Evolutionary conservation across 2,113 vertebrate genomes (phyloP).

Genomic region (Lepidothrix coronata): DNA sequence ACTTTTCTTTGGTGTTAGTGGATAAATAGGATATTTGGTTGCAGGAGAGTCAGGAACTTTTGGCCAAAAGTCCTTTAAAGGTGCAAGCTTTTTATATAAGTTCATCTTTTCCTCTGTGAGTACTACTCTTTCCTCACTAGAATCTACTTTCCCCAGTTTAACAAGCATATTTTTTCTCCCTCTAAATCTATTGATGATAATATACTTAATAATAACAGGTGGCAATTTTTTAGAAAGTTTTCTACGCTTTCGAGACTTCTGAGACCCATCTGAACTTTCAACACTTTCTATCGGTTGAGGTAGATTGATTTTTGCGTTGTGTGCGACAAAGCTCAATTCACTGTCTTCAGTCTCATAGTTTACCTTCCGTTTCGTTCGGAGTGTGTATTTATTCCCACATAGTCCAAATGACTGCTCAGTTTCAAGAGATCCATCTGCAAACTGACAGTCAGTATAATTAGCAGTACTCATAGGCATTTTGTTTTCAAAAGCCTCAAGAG

Average conservation of each 20-base stretch:
- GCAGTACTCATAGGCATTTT: conserved; percentile 70
- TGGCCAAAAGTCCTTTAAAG: conserved; percentile 96
- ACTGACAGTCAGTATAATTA: conserved; percentile 72
- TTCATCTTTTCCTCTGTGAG: conserved; percentile 90
- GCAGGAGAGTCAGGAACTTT: conserved; percentile 92
- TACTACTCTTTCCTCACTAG: conserved; percentile 84
- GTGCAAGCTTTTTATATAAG: conserved; percentile 88
- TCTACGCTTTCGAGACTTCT: conserved; percentile 87
- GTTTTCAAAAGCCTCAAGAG: conserved; percentile 73
- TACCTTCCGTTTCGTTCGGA: conserved; percentile 92
- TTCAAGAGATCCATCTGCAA: conserved; percentile 75
- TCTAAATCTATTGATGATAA: conserved; percentile 98
- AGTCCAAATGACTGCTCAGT: conserved; percentile 81
- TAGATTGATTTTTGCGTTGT: conserved; percentile 79
- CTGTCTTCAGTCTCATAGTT: conserved; percentile 86
- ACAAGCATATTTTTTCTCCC: conserved; percentile 98
- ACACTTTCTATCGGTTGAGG: conserved; percentile 70
- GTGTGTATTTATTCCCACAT: conserved; percentile 91
- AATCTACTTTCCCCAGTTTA: conserved; percentile 91
- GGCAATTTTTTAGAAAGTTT: conserved; percentile 90
- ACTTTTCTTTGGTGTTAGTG: conserved; percentile 89
- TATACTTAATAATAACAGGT: conserved; percentile 97
- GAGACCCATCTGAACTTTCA: conserved; percentile 76
- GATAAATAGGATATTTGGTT: conserved; percentile 86
- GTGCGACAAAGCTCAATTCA: conserved; percentile 77